Percentiles rank a stretch among this genome's conserved stretches.
phyloP scores from a whole-genome alignment of 2,797 vertebrate genomes.

The Anguilla marmorata region DNA sequence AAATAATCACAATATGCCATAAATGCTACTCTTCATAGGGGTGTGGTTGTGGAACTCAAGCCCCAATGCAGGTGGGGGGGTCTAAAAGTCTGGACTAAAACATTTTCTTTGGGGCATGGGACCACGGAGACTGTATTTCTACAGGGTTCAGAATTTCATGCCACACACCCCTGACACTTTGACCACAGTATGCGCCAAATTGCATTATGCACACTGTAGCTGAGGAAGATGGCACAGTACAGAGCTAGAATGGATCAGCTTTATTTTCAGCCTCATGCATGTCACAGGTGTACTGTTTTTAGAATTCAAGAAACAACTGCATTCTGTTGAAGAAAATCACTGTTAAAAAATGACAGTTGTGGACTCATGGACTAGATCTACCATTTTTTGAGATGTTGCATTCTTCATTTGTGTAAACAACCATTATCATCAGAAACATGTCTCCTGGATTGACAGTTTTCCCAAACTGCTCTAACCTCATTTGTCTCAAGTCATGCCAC shows the following conservation, averaged over 20 bases:
- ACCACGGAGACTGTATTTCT: no score
- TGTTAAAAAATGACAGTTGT: no score
- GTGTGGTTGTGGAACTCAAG: no score
- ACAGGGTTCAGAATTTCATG: no score
- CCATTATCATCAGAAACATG: not conserved
- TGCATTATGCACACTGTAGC: not conserved
- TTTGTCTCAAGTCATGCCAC: not conserved
- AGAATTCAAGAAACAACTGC: not conserved
- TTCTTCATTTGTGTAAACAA: not conserved
- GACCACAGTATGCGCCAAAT: not conserved
- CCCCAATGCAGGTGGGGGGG: no score
- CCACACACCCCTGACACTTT: no score
- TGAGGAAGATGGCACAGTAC: not conserved
- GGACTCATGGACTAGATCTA: no score
- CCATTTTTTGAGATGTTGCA: no score
- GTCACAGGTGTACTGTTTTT: not conserved
- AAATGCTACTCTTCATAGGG: not conserved
- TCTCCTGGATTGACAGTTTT: not conserved
- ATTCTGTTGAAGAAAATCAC: not conserved
- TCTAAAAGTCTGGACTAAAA: no score
- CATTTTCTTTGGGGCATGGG: no score
- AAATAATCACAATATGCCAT: not conserved
- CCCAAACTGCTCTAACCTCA: not conserved
- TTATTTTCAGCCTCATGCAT: not conserved
- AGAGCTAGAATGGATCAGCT: not conserved